Evolutionary conservation across 2,888 invertebrate genomes (phyloP), one percentile per base, ranked within the genome.

Genomic region (Drosophila neotestacea): DNA sequence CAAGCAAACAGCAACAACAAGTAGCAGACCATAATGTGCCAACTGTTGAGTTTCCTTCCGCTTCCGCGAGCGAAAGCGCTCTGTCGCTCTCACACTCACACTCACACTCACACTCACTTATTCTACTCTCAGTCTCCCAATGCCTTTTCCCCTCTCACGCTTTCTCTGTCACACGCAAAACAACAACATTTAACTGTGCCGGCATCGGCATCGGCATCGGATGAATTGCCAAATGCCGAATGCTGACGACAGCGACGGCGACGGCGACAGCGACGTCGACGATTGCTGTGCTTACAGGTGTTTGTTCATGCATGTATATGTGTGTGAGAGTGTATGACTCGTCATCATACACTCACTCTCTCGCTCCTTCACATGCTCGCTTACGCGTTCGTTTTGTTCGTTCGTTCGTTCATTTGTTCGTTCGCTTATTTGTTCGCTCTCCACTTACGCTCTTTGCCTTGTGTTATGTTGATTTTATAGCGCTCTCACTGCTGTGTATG

Each of bases 41-140:
- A 91, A 90, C 91, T 91, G 91, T 90, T 91, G 90, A 91, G 85
- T 88, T 91, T 88, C 81, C 84, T 80, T 83, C 79, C 89, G 85
- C 79, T 76, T 81, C 81, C 85, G 81, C 68, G 44, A 47, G 55
- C 48, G 47, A 32, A 50, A 30, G 51, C 46, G 13, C 32, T 9
- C 41, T n/a, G 11, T 64, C 9, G 27, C 68, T 39, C 36, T 39
- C 46, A 44, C 16, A 30, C 77, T 59, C 38, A 5, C 68, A 34
- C 36, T 39, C n/a, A n/a, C n/a, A n/a, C n/a, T n/a, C 46, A 44
- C 16, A 30, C 77, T 59, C 32, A 5, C 51, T 28, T 34, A 44
- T 28, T 46, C 22, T 61, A 28, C 63, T 10, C 27, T n/a, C 32
- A 55, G 10, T 36, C 30, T 7, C 44, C 36, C 10, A 4, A 32